These are phyloP conservation scores for Ochropleura leucogaster DNA, from an alignment of 2,888 invertebrate genomes.

Conservation along the genomic window DNA sequence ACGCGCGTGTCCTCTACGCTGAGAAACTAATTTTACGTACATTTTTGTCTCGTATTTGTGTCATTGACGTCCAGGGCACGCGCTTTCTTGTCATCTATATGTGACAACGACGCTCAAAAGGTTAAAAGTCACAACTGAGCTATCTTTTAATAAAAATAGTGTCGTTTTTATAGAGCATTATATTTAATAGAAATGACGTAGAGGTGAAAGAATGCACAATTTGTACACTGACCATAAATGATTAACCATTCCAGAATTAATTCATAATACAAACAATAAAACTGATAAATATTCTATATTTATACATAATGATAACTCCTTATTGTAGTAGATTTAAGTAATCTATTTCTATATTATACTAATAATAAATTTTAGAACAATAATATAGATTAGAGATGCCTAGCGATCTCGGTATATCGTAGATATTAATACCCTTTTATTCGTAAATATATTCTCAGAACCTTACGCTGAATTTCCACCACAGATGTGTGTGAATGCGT, in stretches of 20 bases:
- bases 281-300: slow-evolving; percentile 34
- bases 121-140: not conserved
- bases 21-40: too few species aligned
- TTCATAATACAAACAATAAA: slow-evolving; percentile 21
- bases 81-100: too few species aligned
- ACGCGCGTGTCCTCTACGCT: too few species aligned
- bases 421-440: slow-evolving; percentile 31
- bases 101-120: too few species aligned
- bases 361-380: slow-evolving; percentile 53
- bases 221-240: slow-evolving; percentile 25
- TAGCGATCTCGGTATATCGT: slow-evolving; percentile 60
- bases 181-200: slow-evolving; percentile 13
- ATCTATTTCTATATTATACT: slow-evolving; percentile 25
- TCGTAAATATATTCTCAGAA: slow-evolving; percentile 4
- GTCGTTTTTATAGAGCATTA: not conserved
- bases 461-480: not conserved
- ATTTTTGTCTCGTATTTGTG: too few species aligned
- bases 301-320: slow-evolving; percentile 24
- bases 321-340: slow-evolving; percentile 35
- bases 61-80: too few species aligned
- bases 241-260: slow-evolving; percentile 62
- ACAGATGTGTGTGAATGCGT: not conserved
- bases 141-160: slow-evolving; percentile 2
- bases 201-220: slow-evolving; percentile 44
- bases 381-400: slow-evolving; percentile 55